Conservation (phyloP, 2,113 vertebrate genomes). For the Burhinus bistriatus region DNA sequence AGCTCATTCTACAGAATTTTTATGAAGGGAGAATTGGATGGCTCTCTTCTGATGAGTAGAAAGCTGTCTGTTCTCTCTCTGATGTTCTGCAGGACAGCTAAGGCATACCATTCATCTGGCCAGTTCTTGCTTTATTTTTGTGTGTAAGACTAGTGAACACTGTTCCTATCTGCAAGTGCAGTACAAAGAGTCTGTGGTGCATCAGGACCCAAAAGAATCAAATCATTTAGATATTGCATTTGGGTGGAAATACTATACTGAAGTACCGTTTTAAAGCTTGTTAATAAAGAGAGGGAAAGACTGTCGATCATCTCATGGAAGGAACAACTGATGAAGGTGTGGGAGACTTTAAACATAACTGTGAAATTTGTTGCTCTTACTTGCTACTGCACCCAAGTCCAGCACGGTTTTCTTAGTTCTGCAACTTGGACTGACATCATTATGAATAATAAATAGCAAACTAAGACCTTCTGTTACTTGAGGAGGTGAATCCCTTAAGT, state of each 20-base stretch:
- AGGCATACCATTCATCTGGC: neutral
- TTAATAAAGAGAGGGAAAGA: neutral
- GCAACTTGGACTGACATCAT: neutral
- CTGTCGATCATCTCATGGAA: neutral
- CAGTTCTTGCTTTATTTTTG: neutral
- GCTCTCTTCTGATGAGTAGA: neutral
- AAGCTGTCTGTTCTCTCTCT: neutral
- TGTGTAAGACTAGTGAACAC: neutral
- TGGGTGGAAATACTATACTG: neutral
- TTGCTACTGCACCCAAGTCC: neutral
- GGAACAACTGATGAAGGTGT: neutral
- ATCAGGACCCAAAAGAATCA: neutral
- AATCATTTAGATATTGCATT: neutral
- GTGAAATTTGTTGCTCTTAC: neutral
- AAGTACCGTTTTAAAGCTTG: neutral
- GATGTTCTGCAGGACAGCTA: neutral
- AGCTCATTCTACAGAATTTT: neutral
- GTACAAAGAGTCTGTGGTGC: neutral
- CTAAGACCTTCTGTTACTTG: neutral
- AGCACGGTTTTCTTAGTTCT: neutral
- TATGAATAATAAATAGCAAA: neutral
- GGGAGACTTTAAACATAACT: neutral
- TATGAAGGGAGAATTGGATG: neutral
- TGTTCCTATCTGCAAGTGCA: neutral
- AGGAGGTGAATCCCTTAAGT: neutral